These are phyloP conservation scores for Linyphia triangularis DNA, from an alignment of 2,888 invertebrate genomes.

Conservation along the genomic window DNA sequence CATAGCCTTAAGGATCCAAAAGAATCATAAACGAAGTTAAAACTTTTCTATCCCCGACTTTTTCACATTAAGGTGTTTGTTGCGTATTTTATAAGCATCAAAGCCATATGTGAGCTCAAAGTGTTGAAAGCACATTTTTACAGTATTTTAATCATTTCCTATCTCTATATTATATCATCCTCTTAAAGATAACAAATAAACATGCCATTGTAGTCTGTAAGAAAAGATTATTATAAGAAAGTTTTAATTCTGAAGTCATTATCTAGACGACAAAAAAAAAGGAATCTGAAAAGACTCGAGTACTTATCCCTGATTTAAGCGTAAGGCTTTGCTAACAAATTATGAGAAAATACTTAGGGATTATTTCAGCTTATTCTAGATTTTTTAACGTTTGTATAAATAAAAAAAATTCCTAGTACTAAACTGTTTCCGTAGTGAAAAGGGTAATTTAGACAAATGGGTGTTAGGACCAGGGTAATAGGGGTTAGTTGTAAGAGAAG, in stretches of 20 bases:
- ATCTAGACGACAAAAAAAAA: neutral
- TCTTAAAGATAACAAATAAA: neutral
- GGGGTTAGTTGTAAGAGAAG: too few species aligned
- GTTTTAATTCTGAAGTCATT: neutral
- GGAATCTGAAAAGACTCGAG: neutral
- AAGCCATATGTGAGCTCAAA: neutral
- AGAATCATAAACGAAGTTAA: conserved; percentile 6
- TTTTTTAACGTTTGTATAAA: neutral
- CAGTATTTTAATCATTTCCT: neutral
- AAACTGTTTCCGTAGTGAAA: neutral
- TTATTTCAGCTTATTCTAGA: neutral
- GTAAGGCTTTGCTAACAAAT: neutral
- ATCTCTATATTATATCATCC: neutral
- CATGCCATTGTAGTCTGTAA: neutral
- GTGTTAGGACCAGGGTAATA: too few species aligned
- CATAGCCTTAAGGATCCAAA: neutral
- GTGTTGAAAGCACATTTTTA: neutral
- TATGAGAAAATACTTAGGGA: neutral
- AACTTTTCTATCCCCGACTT: neutral
- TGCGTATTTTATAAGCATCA: neutral
- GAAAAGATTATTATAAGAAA: neutral
- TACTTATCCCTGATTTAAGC: conserved; percentile 6
- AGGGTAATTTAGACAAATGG: neutral
- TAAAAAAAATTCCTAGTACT: neutral
- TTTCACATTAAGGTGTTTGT: neutral